Evolutionary conservation across 2,888 invertebrate genomes (phyloP).

Genomic region (Coelogynopora nodosa): DNA sequence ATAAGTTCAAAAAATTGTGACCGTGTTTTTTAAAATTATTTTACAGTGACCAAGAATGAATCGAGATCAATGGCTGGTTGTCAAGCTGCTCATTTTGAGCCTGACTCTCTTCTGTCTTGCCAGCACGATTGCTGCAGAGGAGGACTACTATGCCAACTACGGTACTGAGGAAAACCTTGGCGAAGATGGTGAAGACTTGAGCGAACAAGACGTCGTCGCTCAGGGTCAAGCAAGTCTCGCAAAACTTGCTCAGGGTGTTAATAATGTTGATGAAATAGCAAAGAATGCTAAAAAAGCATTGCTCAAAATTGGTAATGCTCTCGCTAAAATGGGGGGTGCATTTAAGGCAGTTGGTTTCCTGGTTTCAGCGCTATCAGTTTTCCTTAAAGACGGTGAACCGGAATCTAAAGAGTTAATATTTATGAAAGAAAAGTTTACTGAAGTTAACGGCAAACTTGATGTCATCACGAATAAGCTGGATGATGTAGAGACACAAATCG

Average conservation of each 20-base stretch:
- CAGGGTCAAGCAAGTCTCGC: not conserved
- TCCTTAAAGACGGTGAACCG: slow-evolving; percentile 2
- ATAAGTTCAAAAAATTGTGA: too few relatives aligned
- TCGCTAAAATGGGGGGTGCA: not conserved
- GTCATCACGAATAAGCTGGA: not conserved
- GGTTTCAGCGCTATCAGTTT: not conserved
- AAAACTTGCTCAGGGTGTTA: not conserved
- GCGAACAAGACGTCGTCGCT: not conserved
- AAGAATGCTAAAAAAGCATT: not conserved
- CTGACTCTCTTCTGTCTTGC: too few relatives aligned
- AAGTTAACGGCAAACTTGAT: not conserved
- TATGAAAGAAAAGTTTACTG: not conserved
- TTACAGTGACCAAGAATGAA: too few relatives aligned
- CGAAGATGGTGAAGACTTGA: not conserved
- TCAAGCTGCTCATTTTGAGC: too few relatives aligned
- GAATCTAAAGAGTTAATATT: not conserved
- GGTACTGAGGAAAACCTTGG: not conserved
- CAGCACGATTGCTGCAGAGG: too few relatives aligned
- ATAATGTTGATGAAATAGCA: not conserved
- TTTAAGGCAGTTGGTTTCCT: slow-evolving; percentile 7
- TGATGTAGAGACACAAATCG: not conserved
- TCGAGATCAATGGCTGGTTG: too few relatives aligned
- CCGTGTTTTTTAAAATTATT: too few relatives aligned
- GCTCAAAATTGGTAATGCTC: not conserved
- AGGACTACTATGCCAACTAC: not conserved